These are phyloP conservation scores for Ichneumon xanthorius DNA, from an alignment of 2,888 invertebrate genomes.

Conservation along the genomic window DNA sequence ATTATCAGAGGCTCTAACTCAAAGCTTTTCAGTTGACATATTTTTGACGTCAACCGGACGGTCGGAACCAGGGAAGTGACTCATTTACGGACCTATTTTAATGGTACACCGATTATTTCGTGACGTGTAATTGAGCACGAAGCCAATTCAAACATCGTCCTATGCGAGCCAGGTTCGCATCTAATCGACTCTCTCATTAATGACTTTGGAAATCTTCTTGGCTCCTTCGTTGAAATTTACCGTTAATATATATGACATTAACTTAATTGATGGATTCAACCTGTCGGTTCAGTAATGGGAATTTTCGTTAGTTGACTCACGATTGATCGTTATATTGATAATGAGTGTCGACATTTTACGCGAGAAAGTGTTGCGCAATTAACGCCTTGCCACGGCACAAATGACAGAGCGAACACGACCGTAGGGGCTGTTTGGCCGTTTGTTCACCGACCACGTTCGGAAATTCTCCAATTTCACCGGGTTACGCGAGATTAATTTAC, in stretches of 20 bases:
- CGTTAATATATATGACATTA: background rate
- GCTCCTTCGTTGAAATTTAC: background rate
- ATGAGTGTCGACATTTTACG: background rate
- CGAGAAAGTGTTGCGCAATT: background rate
- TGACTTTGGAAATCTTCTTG: background rate
- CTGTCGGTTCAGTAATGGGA: background rate
- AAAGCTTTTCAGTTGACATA: background rate
- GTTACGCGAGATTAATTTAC: background rate
- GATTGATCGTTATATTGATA: background rate
- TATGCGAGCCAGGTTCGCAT: background rate
- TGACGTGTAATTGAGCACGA: constrained; percentile 9
- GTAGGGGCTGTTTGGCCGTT: background rate
- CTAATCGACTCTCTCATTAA: constrained; percentile 1
- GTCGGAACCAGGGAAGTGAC: background rate
- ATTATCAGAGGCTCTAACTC: constrained; percentile 35
- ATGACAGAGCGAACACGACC: background rate
- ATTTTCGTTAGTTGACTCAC: background rate
- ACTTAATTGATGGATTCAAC: background rate
- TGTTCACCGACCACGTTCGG: background rate
- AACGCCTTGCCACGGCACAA: background rate
- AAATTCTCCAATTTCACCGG: background rate
- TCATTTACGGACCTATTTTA: background rate
- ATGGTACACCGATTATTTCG: background rate
- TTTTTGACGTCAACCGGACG: background rate
- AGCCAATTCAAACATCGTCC: background rate